Base-by-base conservation (phyloP, 2,113 vertebrate genomes). In the Scolopax mira region DNA sequence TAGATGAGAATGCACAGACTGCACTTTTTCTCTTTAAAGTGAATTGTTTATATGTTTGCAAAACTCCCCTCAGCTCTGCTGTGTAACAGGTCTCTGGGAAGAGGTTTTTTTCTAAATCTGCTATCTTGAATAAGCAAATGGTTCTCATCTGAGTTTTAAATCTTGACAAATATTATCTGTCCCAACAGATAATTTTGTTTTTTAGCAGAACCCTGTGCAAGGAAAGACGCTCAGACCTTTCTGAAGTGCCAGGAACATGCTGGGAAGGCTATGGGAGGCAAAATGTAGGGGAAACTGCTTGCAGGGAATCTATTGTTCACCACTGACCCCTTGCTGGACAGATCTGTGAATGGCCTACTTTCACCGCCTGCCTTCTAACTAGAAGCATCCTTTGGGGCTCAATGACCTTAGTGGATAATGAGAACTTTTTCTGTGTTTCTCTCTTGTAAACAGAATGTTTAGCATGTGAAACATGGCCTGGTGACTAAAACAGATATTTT, bases 261-360 rank as follows among this genome's bases (percentile, higher is more conserved):
- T 92, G 94, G 75, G 96, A 95, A 70, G 93, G 66, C 94, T 92
- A 75, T 86, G 90, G 86, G 92, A 96, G 92, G 96, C 90, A 97
- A 94, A 94, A 97, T 39, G 89, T 86, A 96, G 83, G 88, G 94
- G 86, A 96, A 96, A 65, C 86, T 90, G 86, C 90, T 96, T 92
- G 93, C 92, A 92, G 94, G 85, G 94, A 89, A 72, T 93, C 94
- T 92, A 94, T 96, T 96, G 96, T 94, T 94, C 57, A 5, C 39
- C 65, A 35, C 48, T 97, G 96, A 95, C 96, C 92, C 93, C 85
- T 88, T 39, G 41, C 88, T 42, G 92, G 88, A 79, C 80, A 94
- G 90, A 89, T 90, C 86, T 92, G 83, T 86, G 88, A 94, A 72
- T 96, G 95, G 88, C 96, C 94, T 94, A 94, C 93, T 96, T 97